Conservation (phyloP, 2,113 vertebrate genomes). For the Antechinus flavipes region DNA sequence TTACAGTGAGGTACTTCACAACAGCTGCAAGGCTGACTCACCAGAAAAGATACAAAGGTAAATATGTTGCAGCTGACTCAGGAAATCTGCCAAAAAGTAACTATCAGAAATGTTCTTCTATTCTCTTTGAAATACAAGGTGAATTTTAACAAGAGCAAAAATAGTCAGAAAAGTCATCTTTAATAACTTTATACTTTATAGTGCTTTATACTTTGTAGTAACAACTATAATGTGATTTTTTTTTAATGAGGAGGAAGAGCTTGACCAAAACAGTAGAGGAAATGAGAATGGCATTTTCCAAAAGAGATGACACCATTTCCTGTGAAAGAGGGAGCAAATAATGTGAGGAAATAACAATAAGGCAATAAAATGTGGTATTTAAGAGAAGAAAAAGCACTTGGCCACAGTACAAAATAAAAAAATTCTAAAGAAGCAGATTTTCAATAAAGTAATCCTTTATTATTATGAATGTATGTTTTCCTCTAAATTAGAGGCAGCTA, state of each 20-base stretch:
- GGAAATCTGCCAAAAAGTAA: background rate
- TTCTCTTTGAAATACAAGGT: background rate
- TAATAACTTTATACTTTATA: background rate
- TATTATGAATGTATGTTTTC: background rate
- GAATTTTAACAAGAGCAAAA: background rate
- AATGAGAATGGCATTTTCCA: background rate
- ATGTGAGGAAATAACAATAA: background rate
- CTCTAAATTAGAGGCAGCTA: background rate
- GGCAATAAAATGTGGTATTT: background rate
- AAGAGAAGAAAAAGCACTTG: background rate
- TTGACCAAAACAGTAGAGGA: background rate
- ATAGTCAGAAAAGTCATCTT: background rate
- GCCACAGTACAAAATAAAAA: background rate
- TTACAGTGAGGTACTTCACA: background rate
- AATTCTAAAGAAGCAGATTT: background rate
- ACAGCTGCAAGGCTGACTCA: background rate
- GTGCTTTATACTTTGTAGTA: background rate
- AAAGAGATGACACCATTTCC: background rate
- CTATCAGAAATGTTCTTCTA: background rate
- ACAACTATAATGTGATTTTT: background rate
- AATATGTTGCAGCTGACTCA: background rate
- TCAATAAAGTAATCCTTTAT: background rate
- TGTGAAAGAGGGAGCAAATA: background rate
- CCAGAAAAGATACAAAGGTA: background rate
- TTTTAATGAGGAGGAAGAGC: background rate